Base-by-base conservation (phyloP, 2,113 vertebrate genomes). In the Silurus glanis region DNA sequence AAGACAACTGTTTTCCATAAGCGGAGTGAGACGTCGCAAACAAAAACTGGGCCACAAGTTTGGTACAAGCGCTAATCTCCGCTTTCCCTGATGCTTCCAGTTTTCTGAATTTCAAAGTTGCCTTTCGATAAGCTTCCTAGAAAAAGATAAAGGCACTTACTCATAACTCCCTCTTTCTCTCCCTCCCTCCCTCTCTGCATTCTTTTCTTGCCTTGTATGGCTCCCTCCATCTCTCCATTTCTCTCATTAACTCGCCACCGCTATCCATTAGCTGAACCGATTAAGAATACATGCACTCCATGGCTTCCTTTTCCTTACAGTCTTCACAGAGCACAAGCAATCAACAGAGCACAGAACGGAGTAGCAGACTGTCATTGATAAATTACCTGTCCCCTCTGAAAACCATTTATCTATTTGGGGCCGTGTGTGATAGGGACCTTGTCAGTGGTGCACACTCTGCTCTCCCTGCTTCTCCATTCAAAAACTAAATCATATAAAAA, bases 181-280 rank as follows among this genome's bases (percentile, higher is more conserved):
- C 66, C 17, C 51, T 59, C 61, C 28, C 64, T 59, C 67, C 47
- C 69, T 1, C n/a, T 37, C 37, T 37, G 37, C 37, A 37, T 37
- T 37, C 37, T 37, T 37, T 37, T 37, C 37, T 37, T 37, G 37
- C 37, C 37, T 37, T 84, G 37, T 49, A 17, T 45, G n/a, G 47
- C 69, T 81, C 47, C 56, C 78, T 67, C 53, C 62, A 69, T 61
- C 83, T 67, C 58, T 88, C 21, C 69, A 61, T 83, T 82, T 88
- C 86, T 88, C 89, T 66, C 91, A 92, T 93, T 87, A 92, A 91
- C 90, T 92, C 90, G 90, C 89, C 89, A 88, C 76, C 83, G 76
- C 85, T 87, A 87, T 85, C 90, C 83, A 89, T 90, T 88, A 91
- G 88, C 86, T 69, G 28, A 85, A 56, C 85, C 84, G 66, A 91